Conservation (phyloP, 2,113 vertebrate genomes). For the Lasiurus cinereus region DNA sequence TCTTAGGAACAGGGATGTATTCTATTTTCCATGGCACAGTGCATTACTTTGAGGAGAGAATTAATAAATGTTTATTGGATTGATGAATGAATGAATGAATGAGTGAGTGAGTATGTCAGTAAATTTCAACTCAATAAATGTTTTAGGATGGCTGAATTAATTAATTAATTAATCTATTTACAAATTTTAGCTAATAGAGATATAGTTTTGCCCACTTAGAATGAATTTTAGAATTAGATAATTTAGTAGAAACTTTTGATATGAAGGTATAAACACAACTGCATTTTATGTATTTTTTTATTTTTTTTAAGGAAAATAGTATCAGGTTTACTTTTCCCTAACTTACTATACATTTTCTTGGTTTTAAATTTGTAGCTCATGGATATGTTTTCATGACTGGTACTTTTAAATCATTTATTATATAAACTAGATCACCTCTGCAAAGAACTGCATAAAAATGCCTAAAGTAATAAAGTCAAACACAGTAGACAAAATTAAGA, state of each 20-base stretch:
- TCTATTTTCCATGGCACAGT: neutral
- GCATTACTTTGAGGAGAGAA: neutral
- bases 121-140: conserved; percentile 40
- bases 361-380: neutral
- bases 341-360: conserved; percentile 1
- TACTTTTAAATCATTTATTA: neutral
- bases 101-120: neutral
- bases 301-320: neutral
- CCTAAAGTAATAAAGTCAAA: conserved; percentile 17
- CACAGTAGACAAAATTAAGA: neutral
- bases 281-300: neutral
- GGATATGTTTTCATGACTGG: neutral
- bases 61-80: neutral
- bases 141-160: conserved; percentile 31
- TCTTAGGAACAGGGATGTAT: neutral
- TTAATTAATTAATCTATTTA: neutral
- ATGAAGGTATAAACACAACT: neutral
- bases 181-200: neutral
- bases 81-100: conserved; percentile 2
- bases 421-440: conserved; percentile 35
- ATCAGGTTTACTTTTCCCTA: conserved; percentile 2
- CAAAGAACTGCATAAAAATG: no score
- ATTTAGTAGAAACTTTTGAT: conserved; percentile 19
- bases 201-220: neutral
- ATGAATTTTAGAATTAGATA: conserved; percentile 29